Evolutionary conservation across 2,888 invertebrate species (phyloP).

Genomic region (Monopis laevigella): DNA sequence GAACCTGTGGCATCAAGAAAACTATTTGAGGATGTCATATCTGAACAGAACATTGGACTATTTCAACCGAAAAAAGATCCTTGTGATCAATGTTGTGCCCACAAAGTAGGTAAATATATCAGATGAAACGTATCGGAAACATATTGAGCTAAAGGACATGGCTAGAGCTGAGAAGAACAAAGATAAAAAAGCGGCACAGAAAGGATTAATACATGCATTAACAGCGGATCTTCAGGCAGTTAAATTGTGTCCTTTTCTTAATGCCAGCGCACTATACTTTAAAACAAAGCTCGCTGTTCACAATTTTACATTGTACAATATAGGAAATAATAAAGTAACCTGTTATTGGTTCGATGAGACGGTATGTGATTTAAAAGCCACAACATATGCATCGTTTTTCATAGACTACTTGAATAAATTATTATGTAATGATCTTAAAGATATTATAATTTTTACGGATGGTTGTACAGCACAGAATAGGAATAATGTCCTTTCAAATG

Average conservation of each 20-base stretch:
- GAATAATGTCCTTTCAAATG: conserved; percentile 20
- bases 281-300: conserved; percentile 27
- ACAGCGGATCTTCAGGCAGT: conserved; percentile 25
- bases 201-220: conserved; percentile 20
- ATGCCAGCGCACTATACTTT: conserved; percentile 26
- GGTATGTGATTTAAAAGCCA: conserved; percentile 22
- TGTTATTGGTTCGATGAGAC: conserved; percentile 27
- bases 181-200: conserved; percentile 22
- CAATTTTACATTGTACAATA: conserved; percentile 25
- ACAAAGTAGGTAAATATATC: conserved; percentile 23
- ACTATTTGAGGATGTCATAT: conserved; percentile 20
- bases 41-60: conserved; percentile 22
- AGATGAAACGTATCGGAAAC: conserved; percentile 18
- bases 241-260: conserved; percentile 23
- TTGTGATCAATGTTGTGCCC: conserved; percentile 21
- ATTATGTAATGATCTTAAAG: conserved; percentile 18
- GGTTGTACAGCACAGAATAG: conserved; percentile 26
- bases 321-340: conserved; percentile 19
- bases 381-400: conserved; percentile 24
- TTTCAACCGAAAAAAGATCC: conserved; percentile 23
- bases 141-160: conserved; percentile 19
- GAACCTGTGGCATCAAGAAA: conserved; percentile 22
- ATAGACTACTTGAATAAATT: conserved; percentile 22
- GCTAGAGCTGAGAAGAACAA: conserved; percentile 20
- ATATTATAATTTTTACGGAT: conserved; percentile 21